Base-by-base conservation (phyloP, 2,888 invertebrate genomes). In the Yponomeuta evonymella region DNA sequence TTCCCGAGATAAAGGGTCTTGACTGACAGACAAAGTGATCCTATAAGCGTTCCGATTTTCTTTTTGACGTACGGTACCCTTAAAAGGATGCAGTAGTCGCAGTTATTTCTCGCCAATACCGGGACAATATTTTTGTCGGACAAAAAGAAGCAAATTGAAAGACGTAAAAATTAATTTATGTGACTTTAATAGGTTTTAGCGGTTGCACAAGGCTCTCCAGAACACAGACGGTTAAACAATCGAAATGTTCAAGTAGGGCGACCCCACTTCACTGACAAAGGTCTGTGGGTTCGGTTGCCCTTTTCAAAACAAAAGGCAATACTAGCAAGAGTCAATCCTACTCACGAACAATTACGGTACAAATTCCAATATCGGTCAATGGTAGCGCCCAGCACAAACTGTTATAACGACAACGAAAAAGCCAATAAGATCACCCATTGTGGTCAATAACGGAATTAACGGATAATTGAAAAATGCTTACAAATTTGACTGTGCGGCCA, bases 401-500 rank as follows among this genome's bases (percentile, higher is more conserved):
- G 84, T 87, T 88, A 58, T 83, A 87, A 63, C 81, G 83, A 82
- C 80, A 79, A 73, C 81, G 81, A 89, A 89, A 89, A 87, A 86
- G 81, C 84, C 85, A 88, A 88, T 86, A 85, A 84, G 82, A 83
- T 81, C 81, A 81, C 73, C 83, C 84, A 88, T 89, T 90, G 89
- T 89, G 89, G 89, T 89, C 89, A 90, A 89, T 89, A 83, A 87
- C 84, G 87, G 81, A 87, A 90, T 88, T 89, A 83, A 87, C 84
- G 87, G 81, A 87, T 90, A 90, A 91, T 90, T 90, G 89, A 89
- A 90, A 89, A 90, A 89, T 82, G 83, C 84, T 88, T 84, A 87
- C 88, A 89, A 89, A 88, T 89, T 87, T 83, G 87, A 90, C 87
- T 89, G 87, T 87, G 82, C 81, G 83, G 82, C 77, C 82, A 84